A percentile compares a stretch with the other conserved stretches of the same genome.
Conservation (phyloP, 2,113 vertebrate genomes). For the Hippopotamus amphibius region DNA sequence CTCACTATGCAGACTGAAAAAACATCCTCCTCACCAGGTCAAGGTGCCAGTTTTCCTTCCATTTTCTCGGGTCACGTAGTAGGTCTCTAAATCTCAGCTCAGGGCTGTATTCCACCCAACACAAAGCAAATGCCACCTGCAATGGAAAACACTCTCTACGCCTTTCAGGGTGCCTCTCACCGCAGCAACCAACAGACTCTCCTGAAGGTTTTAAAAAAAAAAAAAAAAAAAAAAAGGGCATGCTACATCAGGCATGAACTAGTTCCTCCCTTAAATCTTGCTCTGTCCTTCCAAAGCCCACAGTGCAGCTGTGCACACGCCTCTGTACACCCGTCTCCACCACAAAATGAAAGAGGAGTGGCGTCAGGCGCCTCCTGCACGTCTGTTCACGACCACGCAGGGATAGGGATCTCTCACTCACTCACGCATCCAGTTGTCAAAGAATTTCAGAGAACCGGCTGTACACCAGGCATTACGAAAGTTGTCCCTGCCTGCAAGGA, state of each 20-base stretch:
- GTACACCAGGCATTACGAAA: not conserved
- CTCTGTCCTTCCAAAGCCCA: not conserved
- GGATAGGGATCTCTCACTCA: not conserved
- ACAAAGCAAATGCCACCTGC: conserved; percentile 13
- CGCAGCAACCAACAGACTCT: not conserved
- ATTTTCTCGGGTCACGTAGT: not conserved
- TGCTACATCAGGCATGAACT: not conserved
- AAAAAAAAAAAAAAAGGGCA: not conserved
- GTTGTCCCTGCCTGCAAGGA: not conserved
- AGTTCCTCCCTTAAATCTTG: not conserved
- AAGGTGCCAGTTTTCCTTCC: not conserved
- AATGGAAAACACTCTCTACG: not conserved
- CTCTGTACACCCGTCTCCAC: not conserved
- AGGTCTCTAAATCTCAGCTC: not conserved
- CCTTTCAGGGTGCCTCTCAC: not conserved
- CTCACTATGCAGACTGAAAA: not conserved
- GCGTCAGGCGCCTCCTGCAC: not conserved
- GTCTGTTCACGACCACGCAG: not conserved
- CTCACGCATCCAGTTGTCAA: not conserved
- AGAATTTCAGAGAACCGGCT: not conserved
- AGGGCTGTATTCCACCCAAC: not conserved
- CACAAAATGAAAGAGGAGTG: not conserved
- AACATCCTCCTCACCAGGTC: not conserved
- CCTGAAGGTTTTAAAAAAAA: not conserved
- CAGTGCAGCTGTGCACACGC: not conserved